Base-by-base conservation (phyloP, 2,888 invertebrate genomes). In the Apoderus coryli region DNA sequence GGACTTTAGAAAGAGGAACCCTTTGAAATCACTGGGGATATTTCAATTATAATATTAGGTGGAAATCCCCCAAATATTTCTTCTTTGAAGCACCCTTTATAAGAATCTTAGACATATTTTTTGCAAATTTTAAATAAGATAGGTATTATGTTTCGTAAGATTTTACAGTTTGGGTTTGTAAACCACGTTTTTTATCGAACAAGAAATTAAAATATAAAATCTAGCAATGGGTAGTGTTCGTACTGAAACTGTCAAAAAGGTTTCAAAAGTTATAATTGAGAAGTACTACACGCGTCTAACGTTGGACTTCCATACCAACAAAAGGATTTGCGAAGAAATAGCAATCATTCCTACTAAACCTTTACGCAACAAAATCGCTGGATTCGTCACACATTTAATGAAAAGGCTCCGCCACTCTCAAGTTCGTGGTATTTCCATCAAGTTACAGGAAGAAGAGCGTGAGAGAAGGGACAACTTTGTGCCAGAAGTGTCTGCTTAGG, bases 361-460 rank as follows among this genome's bases (percentile, higher is more conserved):
- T 34, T 72, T 99, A 43, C 76, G 95, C 47, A 99, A 99, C 63
- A 92, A 95, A 65, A 95, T 99, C 57, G 96, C 98, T 56, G 98
- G 98, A 84, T 99, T 95, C 63, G 90, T 98, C 37, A 99, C 98
- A 39, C 98, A 98, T 67, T 74, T 99, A 64, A 99, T 99, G 98
- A 93, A 95, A 57, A 78, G 98, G 52, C 79, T 99, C 46, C 81
- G 95, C 51, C 84, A 89, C 59, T 95, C 93, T 11, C 95, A 98
- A 59, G 50, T 98, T 13, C 76, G 96, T 51, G 98, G 98, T 41
- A 98, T 98, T 60, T 98, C 96, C 43, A 98, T 99, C 60, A 99
- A 99, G 59, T 67, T 99, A 45, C 98, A 99, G 63, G 98, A 99
- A 61, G 98, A 99, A 61, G 98, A 99, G 63, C 79, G 98, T 58